A percentile compares a stretch with the other conserved stretches of the same genome.
Evolutionary conservation across 2,113 vertebrate species (phyloP).

Genomic region (Mus musculus): DNA sequence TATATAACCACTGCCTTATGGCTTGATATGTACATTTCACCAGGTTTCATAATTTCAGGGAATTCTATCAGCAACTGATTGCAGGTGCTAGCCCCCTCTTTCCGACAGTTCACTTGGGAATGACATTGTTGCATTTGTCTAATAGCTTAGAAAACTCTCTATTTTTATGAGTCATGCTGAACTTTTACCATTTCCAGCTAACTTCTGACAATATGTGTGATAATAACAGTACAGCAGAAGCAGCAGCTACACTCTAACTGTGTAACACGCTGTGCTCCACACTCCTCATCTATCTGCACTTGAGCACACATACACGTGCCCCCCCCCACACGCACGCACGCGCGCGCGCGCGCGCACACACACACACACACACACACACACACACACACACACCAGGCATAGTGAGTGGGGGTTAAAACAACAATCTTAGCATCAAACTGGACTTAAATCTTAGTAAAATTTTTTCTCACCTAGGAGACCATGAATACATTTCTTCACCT

Average conservation of each 20-base stretch:
- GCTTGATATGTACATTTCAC: neutral
- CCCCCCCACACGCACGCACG: too few relatives aligned
- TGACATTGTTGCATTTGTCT: neutral
- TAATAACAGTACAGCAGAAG: neutral
- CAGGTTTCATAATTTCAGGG: slow-evolving; percentile 38
- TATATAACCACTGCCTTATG: neutral
- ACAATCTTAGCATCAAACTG: neutral
- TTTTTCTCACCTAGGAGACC: neutral
- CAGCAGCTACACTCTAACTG: neutral
- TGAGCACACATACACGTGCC: too few relatives aligned
- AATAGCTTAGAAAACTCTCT: neutral
- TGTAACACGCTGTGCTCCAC: too few relatives aligned
- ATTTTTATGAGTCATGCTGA: neutral
- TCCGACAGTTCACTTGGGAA: neutral
- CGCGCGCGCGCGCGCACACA: too few relatives aligned
- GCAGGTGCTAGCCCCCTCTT: neutral
- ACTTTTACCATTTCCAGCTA: neutral
- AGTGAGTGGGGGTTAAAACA: neutral
- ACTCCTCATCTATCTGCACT: neutral
- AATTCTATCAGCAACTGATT: slow-evolving; percentile 9
- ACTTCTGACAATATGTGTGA: neutral
- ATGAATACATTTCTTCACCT: neutral
- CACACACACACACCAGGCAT: neutral
- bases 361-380: neutral
- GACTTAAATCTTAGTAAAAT: neutral